phyloP scores from a whole-genome alignment of 2,113 vertebrate species.

The Lucifuga dentata region DNA sequence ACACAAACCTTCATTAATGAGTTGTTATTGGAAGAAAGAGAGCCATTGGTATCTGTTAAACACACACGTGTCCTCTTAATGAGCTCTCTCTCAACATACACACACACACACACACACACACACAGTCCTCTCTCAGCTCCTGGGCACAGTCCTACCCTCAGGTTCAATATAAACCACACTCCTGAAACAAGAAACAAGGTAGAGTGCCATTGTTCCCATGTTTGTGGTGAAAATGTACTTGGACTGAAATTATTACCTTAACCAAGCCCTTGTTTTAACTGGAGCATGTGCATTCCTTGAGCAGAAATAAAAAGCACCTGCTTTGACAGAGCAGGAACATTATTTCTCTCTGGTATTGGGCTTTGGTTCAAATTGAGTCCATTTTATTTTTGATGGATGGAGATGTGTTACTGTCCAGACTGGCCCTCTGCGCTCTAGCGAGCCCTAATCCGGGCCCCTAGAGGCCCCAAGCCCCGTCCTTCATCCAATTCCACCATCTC shows the following conservation, averaged over 20 bases:
- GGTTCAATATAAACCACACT: conserved; percentile 30
- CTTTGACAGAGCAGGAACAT: conserved; percentile 16
- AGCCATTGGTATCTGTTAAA: conserved; percentile 82
- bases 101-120: conserved; percentile 66
- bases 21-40: conserved; percentile 82
- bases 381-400: conserved; percentile 64
- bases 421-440: conserved; percentile 32
- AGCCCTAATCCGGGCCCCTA: conserved; percentile 58
- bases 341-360: conserved; percentile 21
- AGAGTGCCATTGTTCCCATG: conserved; percentile 52
- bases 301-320: conserved; percentile 59
- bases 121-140: conserved; percentile 61
- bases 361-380: conserved; percentile 32
- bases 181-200: conserved; percentile 9
- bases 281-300: conserved; percentile 12
- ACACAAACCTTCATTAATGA: conserved; percentile 84
- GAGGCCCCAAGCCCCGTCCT: conserved; percentile 60
- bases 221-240: conserved; percentile 40
- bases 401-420: conserved; percentile 46
- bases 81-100: conserved; percentile 70
- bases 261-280: conserved; percentile 1
- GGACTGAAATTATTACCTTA: conserved; percentile 25
- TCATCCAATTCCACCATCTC: conserved; percentile 70
- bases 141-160: conserved; percentile 33
- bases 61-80: conserved; percentile 80